Conservation (phyloP, 2,113 vertebrate genomes). For the Sclerurus mexicanus region DNA sequence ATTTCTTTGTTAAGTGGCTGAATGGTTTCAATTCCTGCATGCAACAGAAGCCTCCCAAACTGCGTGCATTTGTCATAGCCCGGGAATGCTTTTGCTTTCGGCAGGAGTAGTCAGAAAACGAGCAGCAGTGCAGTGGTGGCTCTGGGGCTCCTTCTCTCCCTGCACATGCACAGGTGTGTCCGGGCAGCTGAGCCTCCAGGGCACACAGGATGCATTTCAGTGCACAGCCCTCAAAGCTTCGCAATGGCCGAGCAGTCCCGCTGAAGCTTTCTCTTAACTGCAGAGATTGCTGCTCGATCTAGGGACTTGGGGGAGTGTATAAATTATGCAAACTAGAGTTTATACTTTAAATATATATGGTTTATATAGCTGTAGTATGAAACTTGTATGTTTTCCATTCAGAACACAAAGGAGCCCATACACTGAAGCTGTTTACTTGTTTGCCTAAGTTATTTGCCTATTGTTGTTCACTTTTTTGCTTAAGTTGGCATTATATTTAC, state of each 20-base stretch:
- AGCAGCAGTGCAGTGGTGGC: neutral
- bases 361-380: neutral
- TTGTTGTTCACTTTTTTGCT: neutral
- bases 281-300: neutral
- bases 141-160: neutral
- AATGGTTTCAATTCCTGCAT: neutral
- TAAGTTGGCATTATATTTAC: neutral
- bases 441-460: neutral
- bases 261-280: neutral
- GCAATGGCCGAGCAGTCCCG: neutral
- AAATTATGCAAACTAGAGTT: no score
- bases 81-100: neutral
- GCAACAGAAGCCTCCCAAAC: accelerated
- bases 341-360: neutral
- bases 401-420: neutral
- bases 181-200: neutral
- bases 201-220: neutral
- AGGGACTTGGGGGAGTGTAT: no score
- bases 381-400: neutral
- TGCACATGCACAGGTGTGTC: accelerated
- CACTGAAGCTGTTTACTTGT: neutral
- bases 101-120: neutral
- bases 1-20: neutral
- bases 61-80: neutral
- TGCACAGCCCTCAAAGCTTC: neutral